Percentiles rank a stretch among this genome's conserved stretches.
Evolutionary conservation across 2,113 vertebrate genomes (phyloP).

Genomic region (Perca fluviatilis): DNA sequence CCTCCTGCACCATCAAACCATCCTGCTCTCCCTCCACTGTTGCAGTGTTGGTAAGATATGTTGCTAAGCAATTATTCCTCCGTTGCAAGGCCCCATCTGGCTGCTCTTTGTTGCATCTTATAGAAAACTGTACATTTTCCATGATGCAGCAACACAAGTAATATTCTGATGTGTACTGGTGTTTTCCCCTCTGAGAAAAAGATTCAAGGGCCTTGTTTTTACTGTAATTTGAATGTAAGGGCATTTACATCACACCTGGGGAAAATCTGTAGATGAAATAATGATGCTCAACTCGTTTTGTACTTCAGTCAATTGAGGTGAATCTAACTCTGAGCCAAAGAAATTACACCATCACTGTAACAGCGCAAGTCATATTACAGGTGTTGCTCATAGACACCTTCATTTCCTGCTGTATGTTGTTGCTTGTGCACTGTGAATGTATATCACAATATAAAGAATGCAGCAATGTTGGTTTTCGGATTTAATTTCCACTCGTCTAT

Average conservation of each 20-base stretch:
- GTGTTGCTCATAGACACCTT: background rate
- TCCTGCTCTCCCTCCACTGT: background rate
- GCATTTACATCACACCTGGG: background rate
- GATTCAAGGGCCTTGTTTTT: background rate
- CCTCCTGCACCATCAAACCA: conserved; percentile 9
- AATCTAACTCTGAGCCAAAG: conserved; percentile 6
- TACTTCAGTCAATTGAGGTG: conserved; percentile 1
- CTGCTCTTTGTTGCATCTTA: conserved; percentile 24
- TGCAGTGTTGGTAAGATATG: conserved; percentile 28
- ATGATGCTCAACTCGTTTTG: background rate
- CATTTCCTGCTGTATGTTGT: background rate
- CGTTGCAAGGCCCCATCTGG: conserved; percentile 12
- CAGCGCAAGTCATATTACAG: conserved; percentile 13
- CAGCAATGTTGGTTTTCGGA: background rate
- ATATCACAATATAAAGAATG: conserved; percentile 28
- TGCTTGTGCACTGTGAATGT: background rate
- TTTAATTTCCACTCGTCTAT: conserved; percentile 51
- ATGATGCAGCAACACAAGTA: background rate
- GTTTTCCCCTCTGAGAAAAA: background rate
- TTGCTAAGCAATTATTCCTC: conserved; percentile 59
- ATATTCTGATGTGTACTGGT: background rate
- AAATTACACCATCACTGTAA: background rate
- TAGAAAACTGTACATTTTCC: conserved; percentile 18
- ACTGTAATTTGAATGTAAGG: background rate
- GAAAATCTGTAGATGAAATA: background rate